Conservation (phyloP, 2,888 invertebrate species). For the Acanthacorydalis orientalis region DNA sequence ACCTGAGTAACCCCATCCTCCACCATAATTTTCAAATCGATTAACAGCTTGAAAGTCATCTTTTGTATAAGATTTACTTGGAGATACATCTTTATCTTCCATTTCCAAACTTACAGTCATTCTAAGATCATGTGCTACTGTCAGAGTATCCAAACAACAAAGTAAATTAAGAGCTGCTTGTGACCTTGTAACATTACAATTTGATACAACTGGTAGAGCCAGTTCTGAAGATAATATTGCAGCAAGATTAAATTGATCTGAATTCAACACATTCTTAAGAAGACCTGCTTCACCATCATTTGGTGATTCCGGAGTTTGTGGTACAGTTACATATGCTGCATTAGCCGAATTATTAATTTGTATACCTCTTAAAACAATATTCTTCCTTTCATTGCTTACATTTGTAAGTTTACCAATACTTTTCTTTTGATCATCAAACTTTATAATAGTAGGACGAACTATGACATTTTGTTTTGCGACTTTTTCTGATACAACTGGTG, state of each 20-base stretch:
- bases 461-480: conserved; percentile 14
- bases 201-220: conserved; percentile 55
- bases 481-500: not conserved
- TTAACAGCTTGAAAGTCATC: conserved; percentile 73
- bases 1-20: conserved; percentile 96
- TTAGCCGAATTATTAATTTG: conserved; percentile 2
- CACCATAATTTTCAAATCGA: conserved; percentile 88
- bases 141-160: conserved; percentile 77
- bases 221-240: conserved; percentile 67
- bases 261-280: conserved; percentile 1
- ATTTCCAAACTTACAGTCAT: conserved; percentile 32
- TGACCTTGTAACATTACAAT: conserved; percentile 57
- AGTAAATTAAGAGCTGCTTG: conserved; percentile 84
- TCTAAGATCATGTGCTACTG: conserved; percentile 57
- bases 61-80: conserved; percentile 47
- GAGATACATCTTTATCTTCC: conserved; percentile 29
- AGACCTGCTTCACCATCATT: conserved; percentile 20
- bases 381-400: not conserved
- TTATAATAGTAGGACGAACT: not conserved
- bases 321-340: not conserved
- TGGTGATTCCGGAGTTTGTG: conserved; percentile 29
- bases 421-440: conserved; percentile 15
- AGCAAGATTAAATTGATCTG: conserved; percentile 22
- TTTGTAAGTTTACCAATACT: not conserved
- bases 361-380: not conserved